Base-by-base conservation (phyloP, 2,797 vertebrate species). In the Pristis pectinata region DNA sequence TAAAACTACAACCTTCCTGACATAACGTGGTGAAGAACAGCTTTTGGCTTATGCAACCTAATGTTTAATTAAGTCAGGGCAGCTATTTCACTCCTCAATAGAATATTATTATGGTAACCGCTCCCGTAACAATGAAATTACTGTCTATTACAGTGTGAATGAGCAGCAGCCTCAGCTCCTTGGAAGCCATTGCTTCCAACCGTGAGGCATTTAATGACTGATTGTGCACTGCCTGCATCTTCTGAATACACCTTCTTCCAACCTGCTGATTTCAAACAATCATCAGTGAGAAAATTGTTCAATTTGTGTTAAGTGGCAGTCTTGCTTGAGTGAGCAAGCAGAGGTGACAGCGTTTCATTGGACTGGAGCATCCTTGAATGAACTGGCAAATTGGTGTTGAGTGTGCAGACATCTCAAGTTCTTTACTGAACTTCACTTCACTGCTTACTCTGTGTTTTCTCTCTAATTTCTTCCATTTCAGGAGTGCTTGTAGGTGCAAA, bases 191-290 rank as follows among this genome's bases (percentile, higher is more conserved):
- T 67, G 7, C n/a, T 41, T 91, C 49, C 49, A 2, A 0, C n/a
- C n/a, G 0, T 3, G 9, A 24, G 22, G 19, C 2, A 2, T 37
- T 67, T 91, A 64, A 41, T 41, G 2, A n/a, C n/a, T 59, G 11
- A n/a, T 24, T 83, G 80, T 27, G 41, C 19, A 49, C 22, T 49
- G 79, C 13, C 19, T 83, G 80, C 1, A 10, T 15, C 53, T n/a
- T 56, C 83, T 59, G 53, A 59, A 87, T n/a, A 30, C 53, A 87
- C 56, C 34, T 87, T 59, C 61, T 59, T 15, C 30, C 11, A 87
- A 59, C n/a, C 30, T 87, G 49, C 83, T 61, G n/a, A 87, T 87
- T 87, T 59, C 56, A 87, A 59, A 61, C 34, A 87, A 87, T 61
- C 56, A 61, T 59, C 53, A n/a, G 56, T 6, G 30, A 87, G 56